Evolutionary conservation across 2,797 vertebrate genomes (phyloP), one percentile per base, ranked within the genome.

Genomic region (Denticeps clupeoides): DNA sequence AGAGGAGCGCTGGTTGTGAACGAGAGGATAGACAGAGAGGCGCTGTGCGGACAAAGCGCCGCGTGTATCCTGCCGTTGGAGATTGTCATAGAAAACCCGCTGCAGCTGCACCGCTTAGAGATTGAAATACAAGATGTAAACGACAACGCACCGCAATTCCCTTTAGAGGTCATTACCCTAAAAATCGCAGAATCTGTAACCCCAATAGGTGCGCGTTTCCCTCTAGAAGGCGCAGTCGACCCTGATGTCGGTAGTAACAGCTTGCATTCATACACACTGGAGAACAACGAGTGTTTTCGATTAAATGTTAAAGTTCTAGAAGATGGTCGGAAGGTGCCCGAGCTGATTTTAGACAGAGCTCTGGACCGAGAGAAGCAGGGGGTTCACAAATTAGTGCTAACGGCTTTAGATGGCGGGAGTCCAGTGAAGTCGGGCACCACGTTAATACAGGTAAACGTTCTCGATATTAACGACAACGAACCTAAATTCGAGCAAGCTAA

Each of bases 21-120:
- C 7, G 82, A 81, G 46, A 70, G 81, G 62, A 84, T 87, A 77
- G 85, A 89, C 74, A 77, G 86, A 61, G 87, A 88, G 60, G 64
- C 60, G 56, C 61, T 88, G 49, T 89, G 87, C 0, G 78, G 72
- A 65, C 83, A 85, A 64, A 86, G 77, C 62, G 49, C 56, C n/a
- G 77, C 71, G 53, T 88, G 86, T 62, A 66, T 87, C 25, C 55
- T 87, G 53, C 74, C 82, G 49, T 48, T 82, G 48, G 75, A 81
- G 59, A 73, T 80, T 33, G 73, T 79, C 23, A 72, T 80, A 22
- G 75, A 84, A 65, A 78, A 79, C 51, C 82, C 79, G 0, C 67
- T 82, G 52, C 72, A 83, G 63, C 62, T 82, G 33, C 78, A 71
- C 18, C 73, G 68, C 4, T 63, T 82, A 0, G 79, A 82, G 32